Evolutionary conservation across 2,113 vertebrate species (phyloP).

Genomic region (Labeo rohita): DNA sequence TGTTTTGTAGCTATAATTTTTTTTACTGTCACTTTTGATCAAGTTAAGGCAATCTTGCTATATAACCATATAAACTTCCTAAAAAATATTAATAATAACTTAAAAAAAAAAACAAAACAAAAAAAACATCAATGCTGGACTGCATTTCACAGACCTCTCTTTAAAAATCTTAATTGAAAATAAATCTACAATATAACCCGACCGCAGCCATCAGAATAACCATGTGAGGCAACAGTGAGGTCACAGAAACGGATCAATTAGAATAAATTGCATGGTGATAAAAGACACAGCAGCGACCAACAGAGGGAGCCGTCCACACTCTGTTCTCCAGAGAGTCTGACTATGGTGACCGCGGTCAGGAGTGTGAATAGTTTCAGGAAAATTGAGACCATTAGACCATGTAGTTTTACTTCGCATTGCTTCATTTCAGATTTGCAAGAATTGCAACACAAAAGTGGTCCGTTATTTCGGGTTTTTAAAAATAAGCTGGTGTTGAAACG

Average conservation of each 20-base stretch:
- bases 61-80: background rate
- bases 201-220: background rate
- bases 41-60: background rate
- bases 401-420: background rate
- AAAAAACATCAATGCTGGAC: too few relatives aligned
- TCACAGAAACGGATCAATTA: background rate
- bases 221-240: background rate
- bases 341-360: background rate
- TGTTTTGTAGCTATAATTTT: background rate
- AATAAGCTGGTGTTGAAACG: slow-evolving; percentile 29
- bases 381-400: slow-evolving; percentile 21
- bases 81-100: too few relatives aligned
- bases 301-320: slow-evolving; percentile 11
- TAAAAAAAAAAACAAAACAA: too few relatives aligned
- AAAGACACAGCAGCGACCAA: background rate
- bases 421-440: slow-evolving; percentile 22
- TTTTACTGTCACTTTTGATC: background rate
- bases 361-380: slow-evolving; percentile 14
- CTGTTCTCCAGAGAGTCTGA: slow-evolving; percentile 20
- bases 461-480: background rate
- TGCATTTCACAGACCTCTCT: background rate
- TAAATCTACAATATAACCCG: background rate
- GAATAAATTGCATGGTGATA: background rate
- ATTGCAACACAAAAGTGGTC: slow-evolving; percentile 17
- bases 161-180: background rate